Evolutionary conservation across 1,140 invertebrate genomes (phyloP).

Genomic region (Metopolophium dirhodum): DNA sequence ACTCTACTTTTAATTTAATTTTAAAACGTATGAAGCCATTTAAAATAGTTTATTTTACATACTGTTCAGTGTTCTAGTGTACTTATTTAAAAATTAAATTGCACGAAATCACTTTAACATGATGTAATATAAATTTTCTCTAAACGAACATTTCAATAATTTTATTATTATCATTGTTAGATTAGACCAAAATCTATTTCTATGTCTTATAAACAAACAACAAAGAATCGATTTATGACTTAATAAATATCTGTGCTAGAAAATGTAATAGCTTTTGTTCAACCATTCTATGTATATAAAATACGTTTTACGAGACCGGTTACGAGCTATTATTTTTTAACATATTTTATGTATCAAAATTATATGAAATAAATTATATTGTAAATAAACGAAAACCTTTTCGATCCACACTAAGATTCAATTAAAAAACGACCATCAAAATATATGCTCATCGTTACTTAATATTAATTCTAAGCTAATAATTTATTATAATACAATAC

Average conservation of each 20-base stretch:
- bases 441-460: not conserved
- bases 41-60: too few species aligned
- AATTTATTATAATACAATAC: not conserved
- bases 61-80: too few species aligned
- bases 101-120: not conserved
- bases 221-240: not conserved
- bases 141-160: not conserved
- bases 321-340: too few species aligned
- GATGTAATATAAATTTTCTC: not conserved
- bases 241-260: not conserved
- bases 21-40: too few species aligned
- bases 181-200: not conserved
- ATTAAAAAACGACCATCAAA: not conserved
- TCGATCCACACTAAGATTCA: too few species aligned
- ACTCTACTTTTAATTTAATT: too few species aligned
- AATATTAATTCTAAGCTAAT: not conserved
- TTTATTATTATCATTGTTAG: not conserved
- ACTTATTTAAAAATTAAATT: too few species aligned
- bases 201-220: not conserved
- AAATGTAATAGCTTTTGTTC: not conserved
- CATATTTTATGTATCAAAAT: not conserved
- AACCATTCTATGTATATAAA: not conserved
- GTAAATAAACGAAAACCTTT: not conserved
- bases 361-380: not conserved
- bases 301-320: too few species aligned